Conservation (phyloP, 2,888 invertebrate genomes). For the Andricus quercusramuli region DNA sequence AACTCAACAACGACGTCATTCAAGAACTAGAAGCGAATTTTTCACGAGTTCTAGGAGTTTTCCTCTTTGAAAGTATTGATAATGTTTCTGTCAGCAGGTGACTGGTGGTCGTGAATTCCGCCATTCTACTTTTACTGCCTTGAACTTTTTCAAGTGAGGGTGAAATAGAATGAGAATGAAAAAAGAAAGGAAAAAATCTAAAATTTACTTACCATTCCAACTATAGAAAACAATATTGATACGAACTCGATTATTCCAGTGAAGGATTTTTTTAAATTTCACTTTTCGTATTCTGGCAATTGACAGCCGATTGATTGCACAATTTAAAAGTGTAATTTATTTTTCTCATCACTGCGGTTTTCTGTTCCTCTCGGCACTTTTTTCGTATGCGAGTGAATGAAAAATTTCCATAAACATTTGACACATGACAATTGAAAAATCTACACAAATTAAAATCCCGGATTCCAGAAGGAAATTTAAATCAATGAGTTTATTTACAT, state of each 20-base stretch:
- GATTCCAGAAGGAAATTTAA: not conserved
- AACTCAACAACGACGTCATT: not conserved
- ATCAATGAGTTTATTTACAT: not conserved
- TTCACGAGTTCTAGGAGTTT: conserved; percentile 56
- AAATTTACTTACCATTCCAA: not conserved
- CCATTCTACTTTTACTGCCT: conserved; percentile 22
- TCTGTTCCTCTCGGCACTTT: not conserved
- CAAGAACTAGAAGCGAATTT: conserved; percentile 26
- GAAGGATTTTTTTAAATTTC: too few species aligned
- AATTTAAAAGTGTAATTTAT: conserved; percentile 7
- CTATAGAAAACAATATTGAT: not conserved
- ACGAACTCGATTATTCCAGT: not conserved
- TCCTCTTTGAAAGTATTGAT: conserved; percentile 43
- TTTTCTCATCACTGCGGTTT: not conserved
- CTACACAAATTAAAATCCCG: not conserved
- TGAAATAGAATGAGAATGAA: not conserved
- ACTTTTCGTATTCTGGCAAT: not conserved
- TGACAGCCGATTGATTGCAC: not conserved
- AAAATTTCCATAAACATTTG: not conserved
- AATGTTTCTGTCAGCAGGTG: conserved; percentile 45
- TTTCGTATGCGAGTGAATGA: not conserved
- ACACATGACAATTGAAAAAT: not conserved
- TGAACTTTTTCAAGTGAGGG: conserved; percentile 1
- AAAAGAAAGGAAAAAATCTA: not conserved
- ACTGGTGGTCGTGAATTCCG: conserved; percentile 48